A percentile compares a stretch with the other conserved stretches of the same genome.
These are phyloP conservation scores for Todiramphus chloris DNA, from an alignment of 2,113 vertebrate genomes.

Conservation along the genomic window DNA sequence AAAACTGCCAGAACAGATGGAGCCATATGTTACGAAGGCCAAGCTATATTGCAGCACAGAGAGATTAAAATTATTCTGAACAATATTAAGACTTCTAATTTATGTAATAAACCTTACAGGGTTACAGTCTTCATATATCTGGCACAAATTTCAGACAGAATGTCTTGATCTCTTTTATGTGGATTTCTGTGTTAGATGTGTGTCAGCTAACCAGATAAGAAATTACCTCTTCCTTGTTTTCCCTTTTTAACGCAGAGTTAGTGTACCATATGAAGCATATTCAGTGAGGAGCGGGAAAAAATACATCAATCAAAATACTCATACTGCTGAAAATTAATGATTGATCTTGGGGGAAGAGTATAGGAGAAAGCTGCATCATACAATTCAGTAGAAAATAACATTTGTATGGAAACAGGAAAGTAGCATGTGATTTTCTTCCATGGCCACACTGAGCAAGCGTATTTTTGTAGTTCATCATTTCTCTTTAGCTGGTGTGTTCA, in stretches of 20 bases:
- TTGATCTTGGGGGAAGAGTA: neutral
- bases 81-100: conserved; percentile 56
- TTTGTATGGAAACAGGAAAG: neutral
- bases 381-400: neutral
- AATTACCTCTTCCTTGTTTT: neutral
- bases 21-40: conserved; percentile 11
- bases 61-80: conserved; percentile 53
- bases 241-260: neutral
- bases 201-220: neutral
- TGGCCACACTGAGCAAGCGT: neutral
- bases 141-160: conserved; percentile 9
- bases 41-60: conserved; percentile 12
- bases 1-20: conserved; percentile 50
- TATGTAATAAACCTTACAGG: conserved; percentile 53
- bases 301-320: neutral
- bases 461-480: conserved; percentile 46
- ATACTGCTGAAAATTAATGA: conserved; percentile 13
- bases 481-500: conserved; percentile 25
- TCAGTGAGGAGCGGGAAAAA: neutral
- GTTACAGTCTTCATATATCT: conserved; percentile 22
- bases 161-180: neutral
- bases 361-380: neutral
- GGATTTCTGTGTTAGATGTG: neutral
- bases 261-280: neutral
- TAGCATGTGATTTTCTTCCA: conserved; percentile 18